Conservation (phyloP, 2,888 invertebrate genomes). For the Brenthis hecate region DNA sequence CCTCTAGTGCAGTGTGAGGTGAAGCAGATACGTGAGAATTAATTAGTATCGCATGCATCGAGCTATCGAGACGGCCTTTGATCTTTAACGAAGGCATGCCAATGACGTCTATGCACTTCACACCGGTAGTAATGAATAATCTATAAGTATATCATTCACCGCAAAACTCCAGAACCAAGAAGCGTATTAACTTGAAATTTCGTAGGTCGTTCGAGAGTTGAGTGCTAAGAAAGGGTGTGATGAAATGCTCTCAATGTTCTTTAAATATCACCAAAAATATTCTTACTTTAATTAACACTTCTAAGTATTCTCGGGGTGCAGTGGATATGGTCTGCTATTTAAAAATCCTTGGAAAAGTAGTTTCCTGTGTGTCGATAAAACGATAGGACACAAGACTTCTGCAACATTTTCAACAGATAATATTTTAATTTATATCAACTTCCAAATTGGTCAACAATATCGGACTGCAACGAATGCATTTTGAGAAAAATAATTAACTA, state of each 20-base stretch:
- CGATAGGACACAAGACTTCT: no score
- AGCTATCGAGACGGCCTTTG: constrained; percentile 26
- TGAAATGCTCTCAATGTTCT: not conserved
- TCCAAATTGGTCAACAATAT: no score
- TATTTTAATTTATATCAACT: no score
- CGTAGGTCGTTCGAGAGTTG: constrained; percentile 1
- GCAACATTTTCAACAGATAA: no score
- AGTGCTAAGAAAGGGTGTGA: constrained; percentile 16
- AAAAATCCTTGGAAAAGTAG: no score
- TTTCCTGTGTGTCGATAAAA: no score
- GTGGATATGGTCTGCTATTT: no score
- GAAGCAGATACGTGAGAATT: constrained; percentile 18
- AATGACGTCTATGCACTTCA: constrained; percentile 16
- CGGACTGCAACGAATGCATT: no score
- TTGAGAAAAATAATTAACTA: constrained; percentile 6
- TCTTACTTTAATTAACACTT: no score
- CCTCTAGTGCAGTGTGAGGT: constrained; percentile 7
- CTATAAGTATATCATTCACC: constrained; percentile 11
- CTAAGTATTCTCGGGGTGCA: no score
- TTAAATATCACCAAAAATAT: not conserved
- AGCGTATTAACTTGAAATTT: constrained; percentile 18
- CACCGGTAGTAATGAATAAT: constrained; percentile 13
- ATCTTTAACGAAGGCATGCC: constrained; percentile 28
- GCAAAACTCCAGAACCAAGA: constrained; percentile 12
- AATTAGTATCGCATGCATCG: constrained; percentile 24